Conservation (phyloP, 1,140 invertebrate genomes). For the Cydia pomonella region DNA sequence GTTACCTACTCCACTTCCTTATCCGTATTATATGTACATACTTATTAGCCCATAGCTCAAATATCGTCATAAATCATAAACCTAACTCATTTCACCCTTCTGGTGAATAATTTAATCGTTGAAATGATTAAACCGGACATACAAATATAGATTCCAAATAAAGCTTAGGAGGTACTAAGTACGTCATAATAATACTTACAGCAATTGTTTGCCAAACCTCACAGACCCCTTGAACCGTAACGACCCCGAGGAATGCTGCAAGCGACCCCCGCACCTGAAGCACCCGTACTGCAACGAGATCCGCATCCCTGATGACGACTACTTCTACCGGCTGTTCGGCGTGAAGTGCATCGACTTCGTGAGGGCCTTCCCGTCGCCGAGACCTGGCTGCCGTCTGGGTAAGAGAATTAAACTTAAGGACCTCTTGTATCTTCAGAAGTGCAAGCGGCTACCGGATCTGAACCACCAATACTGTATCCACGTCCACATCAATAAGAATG, state of each 20-base stretch:
- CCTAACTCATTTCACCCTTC: too few species aligned
- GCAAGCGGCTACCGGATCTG: background rate
- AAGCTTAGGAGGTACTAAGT: too few species aligned
- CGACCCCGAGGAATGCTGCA: conserved; percentile 94
- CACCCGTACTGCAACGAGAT: conserved; percentile 97
- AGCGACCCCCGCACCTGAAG: conserved; percentile 87
- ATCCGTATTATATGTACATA: too few species aligned
- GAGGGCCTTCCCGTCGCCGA: conserved; percentile 89
- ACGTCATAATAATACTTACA: background rate
- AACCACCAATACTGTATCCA: background rate
- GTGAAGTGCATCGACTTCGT: conserved; percentile 94
- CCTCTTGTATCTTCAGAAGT: background rate
- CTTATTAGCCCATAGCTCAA: too few species aligned
- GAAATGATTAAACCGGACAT: too few species aligned
- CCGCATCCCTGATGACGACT: conserved; percentile 92
- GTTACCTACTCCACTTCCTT: too few species aligned
- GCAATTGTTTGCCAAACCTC: background rate
- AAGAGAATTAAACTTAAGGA: conserved; percentile 49
- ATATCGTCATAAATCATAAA: too few species aligned
- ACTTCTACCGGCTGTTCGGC: conserved; percentile 92
- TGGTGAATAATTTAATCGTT: too few species aligned
- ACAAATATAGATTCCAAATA: too few species aligned
- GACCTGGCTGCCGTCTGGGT: conserved; percentile 91
- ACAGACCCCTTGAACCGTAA: conserved; percentile 91
- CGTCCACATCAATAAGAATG: too few species aligned